Evolutionary conservation across 2,113 vertebrate species (phyloP).

Genomic region (Engraulis encrasicolus): DNA sequence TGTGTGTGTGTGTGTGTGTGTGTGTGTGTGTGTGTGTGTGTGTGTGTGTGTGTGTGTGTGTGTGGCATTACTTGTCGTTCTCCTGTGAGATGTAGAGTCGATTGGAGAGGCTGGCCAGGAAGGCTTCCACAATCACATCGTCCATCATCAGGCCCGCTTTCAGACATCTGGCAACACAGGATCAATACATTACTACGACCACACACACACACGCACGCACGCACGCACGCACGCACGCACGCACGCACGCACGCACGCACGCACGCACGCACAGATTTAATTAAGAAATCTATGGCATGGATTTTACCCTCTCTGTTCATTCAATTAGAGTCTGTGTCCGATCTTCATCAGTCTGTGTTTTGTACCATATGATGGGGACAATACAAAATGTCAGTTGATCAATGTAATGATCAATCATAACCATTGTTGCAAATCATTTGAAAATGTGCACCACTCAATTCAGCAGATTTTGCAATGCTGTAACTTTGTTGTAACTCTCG

Average conservation of each 20-base stretch:
- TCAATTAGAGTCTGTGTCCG: no score
- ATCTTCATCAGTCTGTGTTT: no score
- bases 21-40: neutral
- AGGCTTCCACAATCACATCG: constrained; percentile 91
- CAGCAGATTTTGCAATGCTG: no score
- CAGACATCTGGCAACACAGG: constrained; percentile 78
- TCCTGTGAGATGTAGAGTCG: constrained; percentile 98
- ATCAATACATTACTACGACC: neutral
- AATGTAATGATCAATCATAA: no score
- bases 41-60: neutral
- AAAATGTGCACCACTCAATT: no score
- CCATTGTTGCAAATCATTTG: no score
- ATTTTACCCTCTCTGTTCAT: neutral
- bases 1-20: neutral
- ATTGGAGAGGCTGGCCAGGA: constrained; percentile 94
- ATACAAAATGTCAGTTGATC: no score
- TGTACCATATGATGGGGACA: no score
- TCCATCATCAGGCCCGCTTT: constrained; percentile 92
- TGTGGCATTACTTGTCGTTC: constrained; percentile 87
- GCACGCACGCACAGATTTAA: neutral
- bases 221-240: neutral
- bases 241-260: neutral
- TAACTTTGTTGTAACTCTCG: no score
- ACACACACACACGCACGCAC: neutral
- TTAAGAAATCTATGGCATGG: neutral